Evolutionary conservation across 2,888 invertebrate species (phyloP), one percentile per base, ranked within the genome.

Genomic region (Dioctria rufipes): DNA sequence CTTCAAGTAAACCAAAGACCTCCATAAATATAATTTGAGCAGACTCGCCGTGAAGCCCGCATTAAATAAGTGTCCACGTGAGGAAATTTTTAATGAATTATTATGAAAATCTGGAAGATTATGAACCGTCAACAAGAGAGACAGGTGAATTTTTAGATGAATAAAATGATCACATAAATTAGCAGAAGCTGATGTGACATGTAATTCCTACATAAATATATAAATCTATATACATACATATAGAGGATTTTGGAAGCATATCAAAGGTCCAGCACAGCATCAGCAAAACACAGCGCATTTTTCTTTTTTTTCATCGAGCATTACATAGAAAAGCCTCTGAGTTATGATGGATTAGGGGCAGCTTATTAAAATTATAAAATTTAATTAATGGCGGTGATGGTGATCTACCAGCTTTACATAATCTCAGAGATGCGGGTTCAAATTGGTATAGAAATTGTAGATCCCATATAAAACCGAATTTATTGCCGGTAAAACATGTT

Each of bases 141-240:
- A 54, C 54, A 54, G 54, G 54, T 54, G 54, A 54, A 54, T 11
- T 54, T 54, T 11, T 54, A 54, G 54, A 54, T 54, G 54, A 54
- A 8, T 54, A 54, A 54, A 54, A n/a, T n/a, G 54, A 54, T 54
- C 54, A n/a, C 54, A 54, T 54, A 54, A 54, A 54, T 54, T 54
- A 11, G 54, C n/a, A n/a, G 11, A n/a, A n/a, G 54, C 54, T 54
- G 54, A 54, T n/a, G 54, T 54, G 54, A 8, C 11, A 25, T 25
- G 25, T 25, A 25, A 54, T 54, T 54, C n/a, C 25, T 25, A 1
- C 25, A 25, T 25, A 25, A 25, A 25, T 25, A 25, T 25, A 25
- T 25, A 25, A 25, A 25, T 25, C 25, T 25, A 3, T 8, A 1
- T 11, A 54, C 3, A 11, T 11, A 11, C 1, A 4, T n/a, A 2